A percentile compares a stretch with the other conserved stretches of the same genome.
Conservation (phyloP, 2,797 vertebrate species). For the Rhabdophis nuchalis region DNA sequence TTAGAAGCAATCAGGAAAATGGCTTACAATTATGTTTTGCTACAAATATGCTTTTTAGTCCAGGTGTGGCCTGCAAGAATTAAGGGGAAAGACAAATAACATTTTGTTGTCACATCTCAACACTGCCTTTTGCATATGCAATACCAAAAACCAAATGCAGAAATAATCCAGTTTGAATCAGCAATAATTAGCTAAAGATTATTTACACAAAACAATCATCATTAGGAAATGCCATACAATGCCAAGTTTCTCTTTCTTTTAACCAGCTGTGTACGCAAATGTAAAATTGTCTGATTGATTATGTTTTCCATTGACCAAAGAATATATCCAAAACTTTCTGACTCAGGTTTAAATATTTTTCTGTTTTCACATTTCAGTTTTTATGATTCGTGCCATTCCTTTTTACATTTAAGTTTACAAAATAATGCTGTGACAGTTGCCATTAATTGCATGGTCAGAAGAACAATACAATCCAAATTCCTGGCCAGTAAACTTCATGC, state of each 20-base stretch:
- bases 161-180: background rate
- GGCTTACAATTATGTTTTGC: background rate
- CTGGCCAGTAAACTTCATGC: background rate
- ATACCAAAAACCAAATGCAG: background rate
- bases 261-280: background rate
- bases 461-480: background rate
- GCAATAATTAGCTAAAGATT: background rate
- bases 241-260: background rate
- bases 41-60: background rate
- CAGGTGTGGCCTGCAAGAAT: background rate
- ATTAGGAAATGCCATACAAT: background rate
- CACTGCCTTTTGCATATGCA: background rate
- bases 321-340: background rate
- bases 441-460: background rate
- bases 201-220: accelerated
- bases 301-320: background rate
- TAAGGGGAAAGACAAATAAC: background rate
- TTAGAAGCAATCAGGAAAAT: background rate
- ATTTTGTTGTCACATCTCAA: background rate
- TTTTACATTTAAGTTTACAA: background rate
- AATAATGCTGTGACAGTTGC: background rate
- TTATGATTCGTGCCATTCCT: background rate
- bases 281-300: background rate
- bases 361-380: background rate
- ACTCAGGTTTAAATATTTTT: background rate